Conservation (phyloP, 35 echinoderm and acorn worm species). For the Antedon bifida region DNA sequence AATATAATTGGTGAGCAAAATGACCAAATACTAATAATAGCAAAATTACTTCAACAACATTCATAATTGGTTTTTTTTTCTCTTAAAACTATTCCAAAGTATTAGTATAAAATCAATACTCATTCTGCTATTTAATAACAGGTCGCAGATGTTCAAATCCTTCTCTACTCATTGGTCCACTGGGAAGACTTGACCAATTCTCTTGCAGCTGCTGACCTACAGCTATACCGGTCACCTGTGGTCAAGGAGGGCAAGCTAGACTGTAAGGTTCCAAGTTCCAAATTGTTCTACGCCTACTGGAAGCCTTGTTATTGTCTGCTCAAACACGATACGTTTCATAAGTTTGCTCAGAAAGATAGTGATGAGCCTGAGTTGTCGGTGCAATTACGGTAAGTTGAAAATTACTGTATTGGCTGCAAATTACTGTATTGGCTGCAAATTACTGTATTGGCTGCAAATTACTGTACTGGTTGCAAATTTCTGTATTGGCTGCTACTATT, state of each 20-base stretch:
- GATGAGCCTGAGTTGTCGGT: constrained; percentile 31
- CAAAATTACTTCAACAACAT: too few relatives aligned
- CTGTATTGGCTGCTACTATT: too few relatives aligned
- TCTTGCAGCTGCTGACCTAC: constrained; percentile 18
- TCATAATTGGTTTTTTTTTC: too few relatives aligned
- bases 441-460: too few relatives aligned
- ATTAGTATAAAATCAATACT: too few relatives aligned
- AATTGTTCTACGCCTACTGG: constrained; percentile 32
- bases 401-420: background rate
- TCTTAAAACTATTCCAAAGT: too few relatives aligned
- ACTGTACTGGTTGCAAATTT: too few relatives aligned
- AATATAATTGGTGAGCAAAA: too few relatives aligned
- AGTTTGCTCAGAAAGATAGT: constrained; percentile 15
- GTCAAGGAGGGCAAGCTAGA: constrained; percentile 34
- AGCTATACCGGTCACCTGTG: constrained; percentile 34
- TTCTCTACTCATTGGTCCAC: constrained; percentile 56
- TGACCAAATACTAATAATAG: too few relatives aligned
- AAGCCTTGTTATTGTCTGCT: constrained; percentile 39
- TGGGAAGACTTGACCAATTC: constrained; percentile 55
- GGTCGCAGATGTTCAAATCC: constrained; percentile 35
- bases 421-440: too few relatives aligned
- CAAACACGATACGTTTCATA: constrained; percentile 28
- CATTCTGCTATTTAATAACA: background rate
- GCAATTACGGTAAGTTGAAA: constrained; percentile 25
- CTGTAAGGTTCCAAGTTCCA: constrained; percentile 25